phyloP scores from a whole-genome alignment of 37 sponge, comb jelly and placozoan genomes.

The Axinella damicornis region DNA sequence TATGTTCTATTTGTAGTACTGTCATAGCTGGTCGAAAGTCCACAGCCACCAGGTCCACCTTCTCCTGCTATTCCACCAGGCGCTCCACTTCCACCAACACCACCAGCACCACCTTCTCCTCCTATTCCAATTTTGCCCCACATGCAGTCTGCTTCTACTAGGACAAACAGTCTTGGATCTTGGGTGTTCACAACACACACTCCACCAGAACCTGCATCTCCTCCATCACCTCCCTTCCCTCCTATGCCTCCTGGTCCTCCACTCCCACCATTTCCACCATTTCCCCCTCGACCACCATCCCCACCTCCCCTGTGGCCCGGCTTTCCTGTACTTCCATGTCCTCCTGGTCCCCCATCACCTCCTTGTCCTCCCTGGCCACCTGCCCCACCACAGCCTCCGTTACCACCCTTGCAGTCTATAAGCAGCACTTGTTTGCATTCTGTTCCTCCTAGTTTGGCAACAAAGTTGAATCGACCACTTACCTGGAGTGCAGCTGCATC shows the following conservation, averaged over 20 bases:
- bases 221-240: slow-evolving; percentile 68
- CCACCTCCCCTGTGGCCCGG: slow-evolving; percentile 50
- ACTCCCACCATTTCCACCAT: slow-evolving; percentile 68
- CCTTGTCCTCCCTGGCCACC: slow-evolving; percentile 76
- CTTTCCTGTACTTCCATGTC: slow-evolving; percentile 48
- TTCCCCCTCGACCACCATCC: slow-evolving; percentile 64
- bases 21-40: too few relatives aligned
- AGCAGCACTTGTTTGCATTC: slow-evolving; percentile 57
- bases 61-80: slow-evolving; percentile 59
- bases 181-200: slow-evolving; percentile 22
- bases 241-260: slow-evolving; percentile 63
- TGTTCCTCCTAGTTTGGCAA: slow-evolving; percentile 62
- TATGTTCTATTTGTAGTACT: not conserved
- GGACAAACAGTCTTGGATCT: slow-evolving; percentile 61
- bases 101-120: slow-evolving; percentile 63
- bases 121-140: slow-evolving; percentile 37
- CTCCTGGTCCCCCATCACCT: slow-evolving; percentile 71
- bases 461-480: slow-evolving; percentile 18
- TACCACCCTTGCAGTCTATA: slow-evolving; percentile 71
- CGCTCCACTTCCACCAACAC: slow-evolving; percentile 57
- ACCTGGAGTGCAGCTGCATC: slow-evolving; percentile 17
- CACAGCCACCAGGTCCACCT: slow-evolving; percentile 30
- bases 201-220: slow-evolving; percentile 67
- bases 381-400: slow-evolving; percentile 67
- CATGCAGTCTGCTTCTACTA: slow-evolving; percentile 61